Base-by-base conservation (phyloP, 2,113 vertebrate genomes). In the Scophthalmus maximus region DNA sequence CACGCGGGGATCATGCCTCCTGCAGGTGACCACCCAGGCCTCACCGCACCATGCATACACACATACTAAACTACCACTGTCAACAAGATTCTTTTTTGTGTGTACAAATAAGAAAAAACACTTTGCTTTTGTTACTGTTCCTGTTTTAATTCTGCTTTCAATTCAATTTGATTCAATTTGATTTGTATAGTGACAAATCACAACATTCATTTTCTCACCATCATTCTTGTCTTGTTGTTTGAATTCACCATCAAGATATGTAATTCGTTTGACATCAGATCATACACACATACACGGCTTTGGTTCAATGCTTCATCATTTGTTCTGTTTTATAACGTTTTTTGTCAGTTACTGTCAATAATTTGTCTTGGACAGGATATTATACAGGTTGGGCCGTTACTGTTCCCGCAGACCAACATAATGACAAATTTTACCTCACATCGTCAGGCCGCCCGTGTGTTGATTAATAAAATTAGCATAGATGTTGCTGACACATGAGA, bases 1-100 rank as follows among this genome's bases (percentile, higher is more conserved):
- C 97, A 97, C 83, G 95, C 97, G 78, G 97, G 96, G 93, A 97
- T 98, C 91, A 97, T 98, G 89, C 96, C 97, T 66, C 95, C 97
- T 90, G 96, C 97, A 97, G 97, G 97, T 98, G 95, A 87, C 85
- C 73, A 83, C 85, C 86, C 86, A 78, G 61, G 51, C 57, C 47
- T 75, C 52, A 6, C 38, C 75, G 18, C 20, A 49, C 42, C 5
- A 49, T 6, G 27, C 53, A 74, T 30, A 78, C 22, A 50, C n/a
- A 58, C 10, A 46, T n/a, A n/a, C n/a, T n/a, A n/a, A n/a, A 63
- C 26, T 20, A 26, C 2, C 30, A 57, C 25, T 14, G 10, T 18
- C 14, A 1, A 29, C 22, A 47, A 42, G 32, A 1, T 34, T 40
- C 36, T 15, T 14, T 11, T 36, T 36, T 12, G 14, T 15, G 36